phyloP scores from a whole-genome alignment of 2,888 invertebrate genomes.

The Leptopilina syphax region DNA sequence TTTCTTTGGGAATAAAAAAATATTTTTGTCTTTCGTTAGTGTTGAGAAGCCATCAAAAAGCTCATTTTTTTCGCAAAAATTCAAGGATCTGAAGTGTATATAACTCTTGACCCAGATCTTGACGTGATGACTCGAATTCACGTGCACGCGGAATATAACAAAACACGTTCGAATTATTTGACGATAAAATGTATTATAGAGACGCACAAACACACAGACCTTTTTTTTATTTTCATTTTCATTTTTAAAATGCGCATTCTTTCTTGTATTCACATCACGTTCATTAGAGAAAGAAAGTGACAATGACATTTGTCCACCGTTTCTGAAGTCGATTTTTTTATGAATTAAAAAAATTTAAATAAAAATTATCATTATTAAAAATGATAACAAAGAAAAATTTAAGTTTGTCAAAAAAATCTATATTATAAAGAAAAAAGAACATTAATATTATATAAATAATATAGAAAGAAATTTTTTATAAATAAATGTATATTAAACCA shows the following conservation, averaged over 20 bases:
- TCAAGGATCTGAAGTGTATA: conserved; percentile 71
- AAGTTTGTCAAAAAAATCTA: too few relatives aligned
- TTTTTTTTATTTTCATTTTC: background rate
- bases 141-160: conserved; percentile 39
- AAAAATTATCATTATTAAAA: too few relatives aligned
- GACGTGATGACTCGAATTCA: conserved; percentile 52
- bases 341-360: background rate
- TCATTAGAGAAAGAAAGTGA: background rate
- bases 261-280: background rate
- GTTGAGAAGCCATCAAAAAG: conserved; percentile 14
- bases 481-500: too few relatives aligned
- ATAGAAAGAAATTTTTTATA: too few relatives aligned
- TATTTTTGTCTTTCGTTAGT: background rate
- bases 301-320: background rate
- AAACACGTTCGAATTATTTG: conserved; percentile 9
- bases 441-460: too few relatives aligned
- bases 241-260: background rate
- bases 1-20: background rate
- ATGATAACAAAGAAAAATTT: too few relatives aligned
- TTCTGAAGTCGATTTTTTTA: background rate
- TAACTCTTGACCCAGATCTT: conserved; percentile 75
- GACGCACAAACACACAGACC: background rate
- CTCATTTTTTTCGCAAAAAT: conserved; percentile 48
- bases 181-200: conserved; percentile 3
- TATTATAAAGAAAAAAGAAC: too few relatives aligned